Evolutionary conservation across 2,113 vertebrate species (phyloP).

Genomic region (Laterallus jamaicensis): DNA sequence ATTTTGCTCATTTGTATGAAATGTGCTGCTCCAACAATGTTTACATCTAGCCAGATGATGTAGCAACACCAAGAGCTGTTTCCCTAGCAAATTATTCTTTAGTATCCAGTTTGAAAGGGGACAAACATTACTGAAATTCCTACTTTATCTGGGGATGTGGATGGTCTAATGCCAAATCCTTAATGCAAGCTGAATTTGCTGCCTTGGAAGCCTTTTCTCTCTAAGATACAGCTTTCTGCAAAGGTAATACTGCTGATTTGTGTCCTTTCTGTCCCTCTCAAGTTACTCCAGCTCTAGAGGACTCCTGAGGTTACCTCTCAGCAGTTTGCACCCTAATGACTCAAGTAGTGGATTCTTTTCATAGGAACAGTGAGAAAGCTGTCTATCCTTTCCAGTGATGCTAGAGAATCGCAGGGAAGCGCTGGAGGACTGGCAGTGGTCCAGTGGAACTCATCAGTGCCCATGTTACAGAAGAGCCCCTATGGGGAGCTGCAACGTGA

Average conservation of each 20-base stretch:
- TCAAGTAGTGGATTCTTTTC: neutral
- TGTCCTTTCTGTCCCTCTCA: neutral
- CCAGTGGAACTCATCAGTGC: neutral
- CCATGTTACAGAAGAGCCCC: neutral
- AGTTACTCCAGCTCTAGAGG: neutral
- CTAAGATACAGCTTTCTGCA: neutral
- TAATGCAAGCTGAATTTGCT: neutral
- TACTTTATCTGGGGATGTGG: neutral
- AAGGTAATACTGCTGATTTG: neutral
- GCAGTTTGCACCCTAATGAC: neutral
- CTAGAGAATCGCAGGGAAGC: neutral
- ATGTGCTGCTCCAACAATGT: neutral
- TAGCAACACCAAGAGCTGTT: neutral
- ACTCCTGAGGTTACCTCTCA: neutral
- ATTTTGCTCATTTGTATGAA: neutral
- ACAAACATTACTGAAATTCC: neutral
- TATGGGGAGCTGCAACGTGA: fast-evolving
- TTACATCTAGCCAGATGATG: neutral
- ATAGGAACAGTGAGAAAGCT: neutral
- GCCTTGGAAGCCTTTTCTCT: neutral
- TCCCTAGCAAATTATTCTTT: neutral
- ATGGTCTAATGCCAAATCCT: neutral
- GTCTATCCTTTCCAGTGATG: neutral
- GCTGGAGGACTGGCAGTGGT: neutral
- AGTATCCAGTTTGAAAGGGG: neutral